Evolutionary conservation across 2,113 vertebrate genomes (phyloP).

Genomic region (Neopipo cinnamomea): DNA sequence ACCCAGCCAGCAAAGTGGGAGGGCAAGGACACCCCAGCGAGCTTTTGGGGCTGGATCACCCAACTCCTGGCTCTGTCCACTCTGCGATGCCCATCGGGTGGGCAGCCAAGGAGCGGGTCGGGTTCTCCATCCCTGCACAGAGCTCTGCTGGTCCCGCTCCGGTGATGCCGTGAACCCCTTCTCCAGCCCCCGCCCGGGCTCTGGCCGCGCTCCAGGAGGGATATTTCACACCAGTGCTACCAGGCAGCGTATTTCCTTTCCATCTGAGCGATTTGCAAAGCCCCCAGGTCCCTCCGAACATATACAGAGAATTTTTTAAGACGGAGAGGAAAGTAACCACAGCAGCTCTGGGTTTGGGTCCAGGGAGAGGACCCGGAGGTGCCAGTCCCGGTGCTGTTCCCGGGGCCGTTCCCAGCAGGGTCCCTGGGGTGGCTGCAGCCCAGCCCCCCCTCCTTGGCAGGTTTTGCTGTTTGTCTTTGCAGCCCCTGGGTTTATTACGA

Average conservation of each 20-base stretch:
- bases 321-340: background rate
- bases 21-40: too few relatives aligned
- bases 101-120: accelerated
- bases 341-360: background rate
- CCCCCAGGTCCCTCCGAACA: background rate
- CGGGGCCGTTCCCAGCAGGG: background rate
- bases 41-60: too few relatives aligned
- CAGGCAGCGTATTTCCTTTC: background rate
- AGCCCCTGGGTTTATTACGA: background rate
- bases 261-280: background rate
- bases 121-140: accelerated
- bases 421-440: background rate
- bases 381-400: background rate
- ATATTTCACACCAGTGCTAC: background rate
- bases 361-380: background rate
- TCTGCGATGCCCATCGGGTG: accelerated
- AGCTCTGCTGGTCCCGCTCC: accelerated
- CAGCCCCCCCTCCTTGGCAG: background rate
- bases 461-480: constrained; percentile 40
- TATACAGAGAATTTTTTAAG: background rate
- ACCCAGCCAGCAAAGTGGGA: too few relatives aligned
- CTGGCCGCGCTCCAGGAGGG: background rate
- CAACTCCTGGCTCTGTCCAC: background rate
- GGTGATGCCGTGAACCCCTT: background rate
- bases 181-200: background rate